Base-by-base conservation (phyloP, 1,140 invertebrate genomes). In the Steinernema khuongi region DNA sequence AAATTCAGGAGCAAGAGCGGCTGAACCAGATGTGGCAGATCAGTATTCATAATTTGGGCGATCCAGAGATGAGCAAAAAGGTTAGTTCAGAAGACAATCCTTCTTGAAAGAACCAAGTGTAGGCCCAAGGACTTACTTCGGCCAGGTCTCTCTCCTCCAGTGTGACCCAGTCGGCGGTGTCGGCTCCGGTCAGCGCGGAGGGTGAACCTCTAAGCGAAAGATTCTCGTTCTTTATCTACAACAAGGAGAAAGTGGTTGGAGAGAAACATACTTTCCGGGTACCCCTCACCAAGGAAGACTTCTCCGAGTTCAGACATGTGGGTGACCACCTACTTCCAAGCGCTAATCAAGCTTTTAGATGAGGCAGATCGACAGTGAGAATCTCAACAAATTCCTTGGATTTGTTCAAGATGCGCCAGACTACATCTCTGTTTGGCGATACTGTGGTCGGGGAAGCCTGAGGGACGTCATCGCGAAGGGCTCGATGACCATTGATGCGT, bases 401-500 rank as follows among this genome's bases (percentile, higher is more conserved):
- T 90, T 92, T 0, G 94, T 92, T 81, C 90, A 93, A 60, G 92
- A 93, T 44, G 73, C 71, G 26, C 36, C 73, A 0, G 17, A 73
- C 90, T 90, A 0, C 90, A 90, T 60, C 87, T 94, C 76, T 91
- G 93, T 60, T 91, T 90, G 82, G 93, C 93, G 82, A 81, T 91
- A 90, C 81, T 92, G 92, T 83, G 90, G 90, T 26, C 88, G 93
- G 73, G 92, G 93, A 41, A 93, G 91, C 17, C 87, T 94, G 71
- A 90, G 93, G 87, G 93, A 96, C 85, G 92, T 96, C 19, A 88
- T 97, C 19, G 89, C 92, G 77, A 92, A 93, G 85, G 92, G 94
- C 82, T 92, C 94, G 86, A 94, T 96, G 81, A 93, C 94, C 85
- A 89, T 95, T 75, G 94, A 97, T 87, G 94, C 93, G 92, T 93